Conservation (phyloP, 2,797 vertebrate genomes). For the Rhynchonycteris naso region DNA sequence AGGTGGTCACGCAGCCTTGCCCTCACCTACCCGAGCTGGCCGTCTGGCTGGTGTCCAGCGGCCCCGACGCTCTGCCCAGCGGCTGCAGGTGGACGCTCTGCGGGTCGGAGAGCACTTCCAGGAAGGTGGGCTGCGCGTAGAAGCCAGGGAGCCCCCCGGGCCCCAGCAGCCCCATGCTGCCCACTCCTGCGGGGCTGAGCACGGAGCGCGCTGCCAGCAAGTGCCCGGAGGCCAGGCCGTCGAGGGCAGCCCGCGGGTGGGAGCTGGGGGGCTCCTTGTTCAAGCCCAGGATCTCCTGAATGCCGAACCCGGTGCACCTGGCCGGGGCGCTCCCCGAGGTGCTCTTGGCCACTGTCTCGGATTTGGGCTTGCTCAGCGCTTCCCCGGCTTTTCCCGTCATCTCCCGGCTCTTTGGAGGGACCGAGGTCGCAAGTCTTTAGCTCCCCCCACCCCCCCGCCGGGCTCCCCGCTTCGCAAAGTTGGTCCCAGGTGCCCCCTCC, state of each 20-base stretch:
- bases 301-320: constrained; percentile 97
- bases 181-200: constrained; percentile 92
- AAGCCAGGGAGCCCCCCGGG: constrained; percentile 94
- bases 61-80: constrained; percentile 89
- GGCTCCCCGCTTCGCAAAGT: constrained; percentile 77
- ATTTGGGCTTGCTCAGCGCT: constrained; percentile 87
- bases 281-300: constrained; percentile 97
- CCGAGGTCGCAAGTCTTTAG: constrained; percentile 65
- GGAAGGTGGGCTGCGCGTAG: constrained; percentile 95
- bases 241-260: constrained; percentile 89
- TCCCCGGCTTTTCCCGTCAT: constrained; percentile 97
- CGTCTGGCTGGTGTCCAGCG: constrained; percentile 92
- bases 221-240: constrained; percentile 92
- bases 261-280: constrained; percentile 94
- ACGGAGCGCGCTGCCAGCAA: constrained; percentile 94
- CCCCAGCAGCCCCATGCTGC: constrained; percentile 95
- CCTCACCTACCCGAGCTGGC: constrained; percentile 94
- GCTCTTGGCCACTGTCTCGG: constrained; percentile 87
- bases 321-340: constrained; percentile 80
- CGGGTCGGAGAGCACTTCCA: constrained; percentile 96
- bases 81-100: constrained; percentile 94
- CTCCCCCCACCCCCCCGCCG: constrained; percentile 76
- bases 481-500: constrained; percentile 94
- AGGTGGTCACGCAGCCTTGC: constrained; percentile 34
- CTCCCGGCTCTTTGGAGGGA: constrained; percentile 80